Base-by-base conservation (phyloP, 2,113 vertebrate species). In the Circaetus gallicus region DNA sequence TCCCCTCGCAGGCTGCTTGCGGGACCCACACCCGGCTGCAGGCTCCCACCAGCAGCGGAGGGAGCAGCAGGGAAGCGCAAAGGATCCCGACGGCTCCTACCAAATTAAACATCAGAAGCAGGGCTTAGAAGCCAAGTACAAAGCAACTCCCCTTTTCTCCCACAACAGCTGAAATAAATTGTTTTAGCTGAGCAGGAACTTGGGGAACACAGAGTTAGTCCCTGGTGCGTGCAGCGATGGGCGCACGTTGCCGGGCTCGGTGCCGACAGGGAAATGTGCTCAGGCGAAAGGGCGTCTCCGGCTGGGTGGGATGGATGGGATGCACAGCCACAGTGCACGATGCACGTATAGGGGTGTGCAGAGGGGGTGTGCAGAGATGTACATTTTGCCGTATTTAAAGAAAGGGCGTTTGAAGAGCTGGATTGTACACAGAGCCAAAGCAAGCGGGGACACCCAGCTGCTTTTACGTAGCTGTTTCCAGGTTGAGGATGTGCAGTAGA, bases 31-130 rank as follows among this genome's bases (percentile, higher is more conserved):
- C 7, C 19, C 9, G 2, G 49, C 72, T 28, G 12, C 71, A 22
- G 58, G 56, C 52, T 71, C 49, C 38, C 36, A 15, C 17, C 50
- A 12, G 67, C n/a, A 3, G 34, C 0, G 5, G 26, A 50, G 36
- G 31, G 49, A 70, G 31, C 67, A 65, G 42, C 32, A 25, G 72
- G 78, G 49, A 85, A 81, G 20, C 0, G 0, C 13, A 5, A 26
- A 77, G 32, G 38, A 45, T 70, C 43, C 70, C 2, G 0, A 8
- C 0, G 0, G 15, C 22, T 82, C 76, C 71, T 13, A 3, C 20
- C 6, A 9, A 56, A 70, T 42, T 17, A 50, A 66, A 70, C 45
- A 38, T 42, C 76, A 61, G 70, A 56, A 73, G 34, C 19, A 21
- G 36, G 31, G 52, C 18, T 69, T 34, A 13, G 63, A 65, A 65